phyloP scores from a whole-genome alignment of 2,113 vertebrate genomes.

The Origma solitaria region DNA sequence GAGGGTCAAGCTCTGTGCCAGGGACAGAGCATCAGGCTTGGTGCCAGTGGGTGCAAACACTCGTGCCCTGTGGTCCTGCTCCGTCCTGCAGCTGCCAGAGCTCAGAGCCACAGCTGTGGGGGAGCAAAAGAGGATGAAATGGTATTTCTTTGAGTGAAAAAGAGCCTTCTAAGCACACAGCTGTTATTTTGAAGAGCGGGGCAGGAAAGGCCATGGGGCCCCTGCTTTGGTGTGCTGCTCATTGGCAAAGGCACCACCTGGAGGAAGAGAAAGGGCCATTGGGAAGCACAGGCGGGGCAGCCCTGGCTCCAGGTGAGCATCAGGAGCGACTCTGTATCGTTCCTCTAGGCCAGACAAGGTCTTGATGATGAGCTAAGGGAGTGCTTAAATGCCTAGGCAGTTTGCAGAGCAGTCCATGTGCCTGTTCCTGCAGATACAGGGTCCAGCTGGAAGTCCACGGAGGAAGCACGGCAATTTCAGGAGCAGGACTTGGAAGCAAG shows the following conservation, averaged over 20 bases:
- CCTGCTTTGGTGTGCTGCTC: background rate
- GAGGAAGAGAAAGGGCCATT: background rate
- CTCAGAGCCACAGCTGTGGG: background rate
- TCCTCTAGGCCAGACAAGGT: background rate
- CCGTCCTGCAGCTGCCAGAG: background rate
- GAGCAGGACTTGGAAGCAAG: background rate
- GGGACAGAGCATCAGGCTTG: rapidly evolving
- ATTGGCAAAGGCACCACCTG: background rate
- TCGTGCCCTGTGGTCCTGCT: background rate
- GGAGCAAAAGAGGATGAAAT: background rate
- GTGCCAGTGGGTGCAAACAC: background rate
- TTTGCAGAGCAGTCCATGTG: background rate
- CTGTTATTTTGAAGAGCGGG: background rate
- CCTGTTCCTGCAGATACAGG: background rate
- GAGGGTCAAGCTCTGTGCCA: background rate
- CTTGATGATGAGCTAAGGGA: background rate
- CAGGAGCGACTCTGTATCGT: background rate
- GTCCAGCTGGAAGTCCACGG: background rate
- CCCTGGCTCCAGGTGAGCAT: background rate
- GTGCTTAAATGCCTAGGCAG: background rate
- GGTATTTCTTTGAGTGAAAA: background rate
- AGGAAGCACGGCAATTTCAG: background rate
- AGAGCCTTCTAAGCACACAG: background rate
- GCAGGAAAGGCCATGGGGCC: background rate
- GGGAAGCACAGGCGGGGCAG: background rate